Evolutionary conservation across 2,888 invertebrate genomes (phyloP).

Genomic region (Emmelina monodactyla): DNA sequence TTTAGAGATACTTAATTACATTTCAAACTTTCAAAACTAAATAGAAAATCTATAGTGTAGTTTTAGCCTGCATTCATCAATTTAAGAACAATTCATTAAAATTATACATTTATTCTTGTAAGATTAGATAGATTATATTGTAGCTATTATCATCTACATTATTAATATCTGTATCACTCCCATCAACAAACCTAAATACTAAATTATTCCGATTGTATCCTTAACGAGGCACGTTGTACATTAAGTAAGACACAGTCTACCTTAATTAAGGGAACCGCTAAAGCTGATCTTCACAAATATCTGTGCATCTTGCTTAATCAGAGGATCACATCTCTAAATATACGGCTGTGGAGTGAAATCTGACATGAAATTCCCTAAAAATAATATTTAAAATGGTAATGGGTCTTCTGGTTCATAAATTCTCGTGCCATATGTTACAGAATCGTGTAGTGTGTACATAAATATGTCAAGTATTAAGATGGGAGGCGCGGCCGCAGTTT

Average conservation of each 20-base stretch:
- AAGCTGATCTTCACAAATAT: constrained; percentile 40
- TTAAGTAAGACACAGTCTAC: constrained; percentile 25
- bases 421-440: constrained; percentile 62
- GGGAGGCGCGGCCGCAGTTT: constrained; percentile 15
- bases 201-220: constrained; percentile 9
- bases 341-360: constrained; percentile 63
- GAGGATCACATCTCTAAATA: constrained; percentile 63
- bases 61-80: too few relatives aligned
- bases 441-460: constrained; percentile 63
- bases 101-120: too few relatives aligned
- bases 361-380: constrained; percentile 67
- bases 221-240: constrained; percentile 23
- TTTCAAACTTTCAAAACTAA: too few relatives aligned
- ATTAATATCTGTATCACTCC: too few relatives aligned
- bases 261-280: constrained; percentile 56
- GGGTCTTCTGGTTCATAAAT: constrained; percentile 62
- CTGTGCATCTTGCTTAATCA: constrained; percentile 57
- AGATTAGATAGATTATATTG: background rate
- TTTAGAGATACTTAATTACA: too few relatives aligned
- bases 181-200: constrained; percentile 1
- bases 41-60: too few relatives aligned
- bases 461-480: constrained; percentile 63
- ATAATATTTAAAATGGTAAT: constrained; percentile 68
- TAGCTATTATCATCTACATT: constrained; percentile 1
- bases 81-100: too few relatives aligned